A percentile compares a stretch with the other conserved stretches of the same genome.
These are phyloP conservation scores for Larimichthys crocea DNA, from an alignment of 2,113 vertebrate species.

Conservation along the genomic window DNA sequence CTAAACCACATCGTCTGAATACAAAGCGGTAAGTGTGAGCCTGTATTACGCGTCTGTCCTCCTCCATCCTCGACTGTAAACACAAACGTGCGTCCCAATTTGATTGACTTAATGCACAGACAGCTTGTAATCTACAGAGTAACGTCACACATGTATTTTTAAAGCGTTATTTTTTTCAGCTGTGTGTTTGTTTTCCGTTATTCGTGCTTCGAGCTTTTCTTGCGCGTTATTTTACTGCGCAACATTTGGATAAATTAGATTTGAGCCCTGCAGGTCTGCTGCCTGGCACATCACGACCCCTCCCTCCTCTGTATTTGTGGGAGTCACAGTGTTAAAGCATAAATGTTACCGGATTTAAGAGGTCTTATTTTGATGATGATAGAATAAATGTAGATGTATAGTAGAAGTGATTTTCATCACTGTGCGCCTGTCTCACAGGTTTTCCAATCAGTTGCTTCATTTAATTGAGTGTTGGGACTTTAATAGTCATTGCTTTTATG, in stretches of 20 bases:
- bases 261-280: slow-evolving; percentile 21
- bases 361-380: background rate
- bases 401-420: too few relatives aligned
- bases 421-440: background rate
- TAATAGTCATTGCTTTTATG: background rate
- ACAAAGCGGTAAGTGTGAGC: slow-evolving; percentile 30
- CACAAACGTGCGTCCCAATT: background rate
- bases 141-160: rapidly evolving
- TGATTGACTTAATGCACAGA: background rate
- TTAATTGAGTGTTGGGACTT: background rate
- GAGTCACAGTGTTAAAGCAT: background rate
- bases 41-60: background rate
- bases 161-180: background rate
- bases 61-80: background rate
- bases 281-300: background rate
- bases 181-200: background rate
- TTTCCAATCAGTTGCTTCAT: background rate
- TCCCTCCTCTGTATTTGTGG: background rate
- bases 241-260: slow-evolving; percentile 60
- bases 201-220: background rate
- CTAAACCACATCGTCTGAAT: background rate
- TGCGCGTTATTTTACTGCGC: slow-evolving; percentile 32
- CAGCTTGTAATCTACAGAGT: background rate
- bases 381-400: background rate
- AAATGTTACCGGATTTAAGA: rapidly evolving